phyloP scores from a whole-genome alignment of 2,888 invertebrate genomes.

The Acheta domesticus region DNA sequence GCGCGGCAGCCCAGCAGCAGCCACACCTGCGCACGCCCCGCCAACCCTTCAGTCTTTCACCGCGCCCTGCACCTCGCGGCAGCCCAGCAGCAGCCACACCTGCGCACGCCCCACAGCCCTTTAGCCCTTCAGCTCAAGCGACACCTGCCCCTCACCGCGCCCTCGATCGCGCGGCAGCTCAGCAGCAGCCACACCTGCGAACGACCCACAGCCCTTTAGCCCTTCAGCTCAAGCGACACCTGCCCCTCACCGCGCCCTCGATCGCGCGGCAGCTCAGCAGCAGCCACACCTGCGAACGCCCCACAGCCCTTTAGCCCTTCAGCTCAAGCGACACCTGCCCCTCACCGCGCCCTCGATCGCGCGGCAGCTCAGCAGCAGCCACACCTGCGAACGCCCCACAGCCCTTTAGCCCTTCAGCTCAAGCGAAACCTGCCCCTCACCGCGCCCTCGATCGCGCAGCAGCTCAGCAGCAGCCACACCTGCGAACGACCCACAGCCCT shows the following conservation, averaged over 20 bases:
- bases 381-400: neutral
- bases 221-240: no score
- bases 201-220: neutral
- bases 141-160: slow-evolving; percentile 46
- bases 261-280: neutral
- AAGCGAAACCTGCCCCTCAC: no score
- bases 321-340: no score
- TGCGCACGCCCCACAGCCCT: neutral
- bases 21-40: neutral
- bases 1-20: neutral
- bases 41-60: neutral
- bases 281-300: slow-evolving; percentile 1
- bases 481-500: neutral
- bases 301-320: neutral
- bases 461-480: neutral
- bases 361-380: neutral
- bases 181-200: slow-evolving; percentile 18
- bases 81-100: neutral
- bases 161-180: slow-evolving; percentile 35
- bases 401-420: no score
- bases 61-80: slow-evolving; percentile 41
- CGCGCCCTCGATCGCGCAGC: slow-evolving; percentile 41
- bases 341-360: slow-evolving; percentile 44
- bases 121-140: no score
- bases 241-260: slow-evolving; percentile 45